Evolutionary conservation across 2,797 vertebrate species (phyloP).

Genomic region (Carcharodon carcharias): DNA sequence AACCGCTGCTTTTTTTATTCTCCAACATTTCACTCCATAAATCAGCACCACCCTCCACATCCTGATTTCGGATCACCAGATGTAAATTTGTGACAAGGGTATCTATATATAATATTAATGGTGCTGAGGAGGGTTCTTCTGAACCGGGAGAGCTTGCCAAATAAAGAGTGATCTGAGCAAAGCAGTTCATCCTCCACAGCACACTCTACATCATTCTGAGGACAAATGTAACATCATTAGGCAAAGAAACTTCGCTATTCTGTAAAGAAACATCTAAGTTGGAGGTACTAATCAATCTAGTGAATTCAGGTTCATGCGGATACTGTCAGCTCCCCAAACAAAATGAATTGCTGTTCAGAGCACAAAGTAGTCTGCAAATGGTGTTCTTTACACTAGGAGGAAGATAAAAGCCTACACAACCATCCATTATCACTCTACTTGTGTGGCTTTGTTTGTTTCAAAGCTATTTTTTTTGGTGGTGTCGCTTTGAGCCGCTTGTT

Average conservation of each 20-base stretch:
- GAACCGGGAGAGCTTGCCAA: slow-evolving; percentile 72
- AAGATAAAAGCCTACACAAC: slow-evolving; percentile 27
- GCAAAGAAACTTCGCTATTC: slow-evolving; percentile 72
- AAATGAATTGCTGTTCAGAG: slow-evolving; percentile 60
- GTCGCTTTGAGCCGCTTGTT: not conserved
- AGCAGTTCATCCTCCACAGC: slow-evolving; percentile 61
- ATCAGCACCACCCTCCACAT: slow-evolving; percentile 66
- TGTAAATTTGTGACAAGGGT: slow-evolving; percentile 95
- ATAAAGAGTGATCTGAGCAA: slow-evolving; percentile 78
- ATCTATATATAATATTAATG: slow-evolving; percentile 99
- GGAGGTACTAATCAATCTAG: slow-evolving; percentile 86
- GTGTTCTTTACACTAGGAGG: slow-evolving; percentile 30
- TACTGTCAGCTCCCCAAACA: slow-evolving; percentile 61
- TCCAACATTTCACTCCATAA: slow-evolving; percentile 58
- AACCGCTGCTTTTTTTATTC: slow-evolving; percentile 57
- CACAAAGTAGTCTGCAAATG: slow-evolving; percentile 41
- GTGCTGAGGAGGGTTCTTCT: slow-evolving; percentile 70
- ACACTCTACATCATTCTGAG: slow-evolving; percentile 69
- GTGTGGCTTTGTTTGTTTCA: not conserved
- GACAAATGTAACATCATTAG: slow-evolving; percentile 95
- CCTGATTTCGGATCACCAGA: slow-evolving; percentile 73
- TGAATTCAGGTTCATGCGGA: slow-evolving; percentile 54
- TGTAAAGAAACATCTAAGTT: slow-evolving; percentile 74
- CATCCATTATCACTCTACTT: slow-evolving; percentile 36
- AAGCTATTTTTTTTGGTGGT: slow-evolving; percentile 9